Evolutionary conservation across 2,888 invertebrate genomes (phyloP).

Genomic region (Chirona hameri): DNA sequence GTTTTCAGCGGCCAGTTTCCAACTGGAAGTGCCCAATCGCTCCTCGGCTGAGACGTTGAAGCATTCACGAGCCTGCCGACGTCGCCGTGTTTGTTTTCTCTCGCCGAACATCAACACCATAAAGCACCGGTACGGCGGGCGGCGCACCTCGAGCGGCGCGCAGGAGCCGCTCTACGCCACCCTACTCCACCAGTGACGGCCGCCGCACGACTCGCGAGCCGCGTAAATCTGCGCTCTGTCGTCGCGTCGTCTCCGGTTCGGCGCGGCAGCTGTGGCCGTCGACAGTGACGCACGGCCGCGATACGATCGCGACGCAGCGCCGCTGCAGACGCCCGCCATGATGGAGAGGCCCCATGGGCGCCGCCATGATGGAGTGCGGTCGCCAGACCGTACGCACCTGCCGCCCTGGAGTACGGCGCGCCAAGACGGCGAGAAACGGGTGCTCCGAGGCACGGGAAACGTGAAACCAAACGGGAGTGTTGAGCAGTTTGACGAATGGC

Average conservation of each 20-base stretch:
- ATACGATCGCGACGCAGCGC: neutral
- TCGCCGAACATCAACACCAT: neutral
- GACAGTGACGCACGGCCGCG: slow-evolving; percentile 1
- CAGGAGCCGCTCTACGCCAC: neutral
- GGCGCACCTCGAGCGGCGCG: neutral
- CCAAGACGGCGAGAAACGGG: too few relatives aligned
- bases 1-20: too few relatives aligned
- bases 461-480: too few relatives aligned
- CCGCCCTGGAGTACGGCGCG: too few relatives aligned
- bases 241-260: neutral
- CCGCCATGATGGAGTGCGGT: too few relatives aligned
- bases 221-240: neutral
- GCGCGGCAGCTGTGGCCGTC: neutral
- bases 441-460: too few relatives aligned
- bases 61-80: neutral
- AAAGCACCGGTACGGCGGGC: neutral
- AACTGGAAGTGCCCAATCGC: neutral
- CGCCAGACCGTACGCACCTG: too few relatives aligned
- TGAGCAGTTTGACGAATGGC: neutral
- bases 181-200: neutral
- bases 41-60: neutral
- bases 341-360: neutral
- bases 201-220: neutral
- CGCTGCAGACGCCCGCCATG: neutral
- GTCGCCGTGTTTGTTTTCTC: neutral